Percentiles rank a stretch among this genome's conserved stretches.
These are phyloP conservation scores for Rhaphigaster nebulosa DNA, from an alignment of 2,888 invertebrate species.

Conservation along the genomic window DNA sequence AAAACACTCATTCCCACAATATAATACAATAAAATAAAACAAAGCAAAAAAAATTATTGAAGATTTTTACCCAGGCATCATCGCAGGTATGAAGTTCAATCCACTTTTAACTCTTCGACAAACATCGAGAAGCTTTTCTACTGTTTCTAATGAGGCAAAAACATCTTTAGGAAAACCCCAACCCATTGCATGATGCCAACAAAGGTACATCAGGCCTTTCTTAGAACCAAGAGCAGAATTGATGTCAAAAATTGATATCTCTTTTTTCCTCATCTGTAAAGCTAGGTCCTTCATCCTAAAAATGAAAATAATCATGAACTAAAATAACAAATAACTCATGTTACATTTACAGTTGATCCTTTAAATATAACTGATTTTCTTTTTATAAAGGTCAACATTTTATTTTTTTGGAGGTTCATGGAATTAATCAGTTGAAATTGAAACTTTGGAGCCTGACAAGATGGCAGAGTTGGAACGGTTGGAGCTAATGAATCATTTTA, in stretches of 20 bases:
- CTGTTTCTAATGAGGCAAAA: background rate
- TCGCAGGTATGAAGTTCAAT: constrained; percentile 20
- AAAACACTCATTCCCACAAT: background rate
- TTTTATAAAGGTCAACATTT: too few relatives aligned
- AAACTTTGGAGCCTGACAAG: too few relatives aligned
- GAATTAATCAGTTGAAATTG: too few relatives aligned
- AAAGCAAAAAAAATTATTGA: background rate
- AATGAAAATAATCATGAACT: background rate
- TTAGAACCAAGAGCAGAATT: constrained; percentile 23
- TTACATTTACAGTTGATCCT: background rate
- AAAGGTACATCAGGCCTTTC: constrained; percentile 38
- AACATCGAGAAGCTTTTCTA: background rate
- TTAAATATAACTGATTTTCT: too few relatives aligned
- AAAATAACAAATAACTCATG: background rate
- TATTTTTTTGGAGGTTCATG: too few relatives aligned
- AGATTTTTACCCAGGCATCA: constrained; percentile 29
- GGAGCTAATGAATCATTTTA: too few relatives aligned
- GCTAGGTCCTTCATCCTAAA: constrained; percentile 32
- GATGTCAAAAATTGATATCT: constrained; percentile 27
- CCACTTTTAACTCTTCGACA: constrained; percentile 34
- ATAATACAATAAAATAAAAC: background rate
- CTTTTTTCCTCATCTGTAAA: constrained; percentile 32
- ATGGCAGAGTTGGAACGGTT: too few relatives aligned
- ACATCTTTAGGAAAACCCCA: background rate
- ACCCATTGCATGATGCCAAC: constrained; percentile 27